Evolutionary conservation across 2,888 invertebrate genomes (phyloP), one percentile per base, ranked within the genome.

Genomic region (Mesorhabditis belari): DNA sequence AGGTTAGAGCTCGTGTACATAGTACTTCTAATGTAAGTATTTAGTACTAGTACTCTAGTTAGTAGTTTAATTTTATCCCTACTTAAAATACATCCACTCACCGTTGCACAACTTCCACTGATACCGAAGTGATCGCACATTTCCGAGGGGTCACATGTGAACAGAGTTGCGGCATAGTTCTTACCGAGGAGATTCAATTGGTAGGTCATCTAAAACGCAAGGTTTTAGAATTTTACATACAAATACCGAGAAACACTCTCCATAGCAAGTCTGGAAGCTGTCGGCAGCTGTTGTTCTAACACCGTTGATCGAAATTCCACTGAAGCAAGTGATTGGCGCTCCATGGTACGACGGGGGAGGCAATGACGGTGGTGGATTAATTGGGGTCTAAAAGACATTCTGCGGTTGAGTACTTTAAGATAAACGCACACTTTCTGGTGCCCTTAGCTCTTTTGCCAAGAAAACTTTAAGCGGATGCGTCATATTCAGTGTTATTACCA

Each of bases 101-200:
- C 59, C 44, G 44, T 17, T 35, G 44, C 44, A n/a, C 44, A 35
- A 17, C n/a, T 35, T 35, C 44, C 44, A 9, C n/a, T 35, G 44
- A 35, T 35, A n/a, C n/a, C n/a, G 44, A 17, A 35, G 54, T 65
- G 57, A 24, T 29, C 60, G 61, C 67, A 67, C 9, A 64, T 51
- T n/a, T 58, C 58, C 49, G 61, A 58, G 49, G 67, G 61, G 49
- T 67, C 67, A 54, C 67, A 67, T 52, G 67, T 63, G 63, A 63
- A 67, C 35, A 67, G 26, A 19, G 67, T 64, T 24, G 64, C 65
- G 19, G 62, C 62, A 50, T 61, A 57, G 9, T 29, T 5, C 3
- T 19, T 51, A 53, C 60, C 61, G 12, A 9, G 12, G 12, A 35
- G 44, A 17, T 17, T n/a, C n/a, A n/a, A 17, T 28, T 65, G 62